Percentiles rank a stretch among this genome's conserved stretches.
Conservation (phyloP, 2,797 vertebrate genomes). For the Arremon aurantiirostris region DNA sequence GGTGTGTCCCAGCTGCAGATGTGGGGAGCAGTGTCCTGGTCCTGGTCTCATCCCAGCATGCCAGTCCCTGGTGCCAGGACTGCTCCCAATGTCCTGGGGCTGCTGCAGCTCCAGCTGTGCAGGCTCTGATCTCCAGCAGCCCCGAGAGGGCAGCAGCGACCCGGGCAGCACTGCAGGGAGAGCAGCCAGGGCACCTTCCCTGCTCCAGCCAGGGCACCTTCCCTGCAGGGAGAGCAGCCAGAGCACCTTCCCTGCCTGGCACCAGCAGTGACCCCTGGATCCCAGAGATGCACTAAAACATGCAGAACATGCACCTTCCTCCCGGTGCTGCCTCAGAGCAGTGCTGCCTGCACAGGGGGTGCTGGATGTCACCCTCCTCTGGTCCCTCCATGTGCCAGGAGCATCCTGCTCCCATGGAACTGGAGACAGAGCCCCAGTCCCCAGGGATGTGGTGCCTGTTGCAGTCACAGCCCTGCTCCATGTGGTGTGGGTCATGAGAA, state of each 20-base stretch:
- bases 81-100: rapidly evolving
- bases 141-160: not conserved
- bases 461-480: rapidly evolving
- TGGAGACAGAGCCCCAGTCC: not conserved
- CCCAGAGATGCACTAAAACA: rapidly evolving
- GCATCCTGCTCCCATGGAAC: not conserved
- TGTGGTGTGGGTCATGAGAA: not conserved
- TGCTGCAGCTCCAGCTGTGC: not conserved
- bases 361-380: not conserved
- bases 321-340: not conserved
- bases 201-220: too few species aligned
- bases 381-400: not conserved
- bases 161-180: too few species aligned
- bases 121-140: not conserved
- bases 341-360: not conserved
- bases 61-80: not conserved
- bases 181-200: too few species aligned
- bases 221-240: too few species aligned
- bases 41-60: rapidly evolving
- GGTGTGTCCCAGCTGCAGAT: rapidly evolving
- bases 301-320: not conserved
- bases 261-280: rapidly evolving
- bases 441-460: not conserved
- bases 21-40: not conserved
- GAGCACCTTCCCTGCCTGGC: not conserved